Evolutionary conservation across 2,888 invertebrate genomes (phyloP), one percentile per base, ranked within the genome.

Genomic region (Hirtodrosophila histrioides): DNA sequence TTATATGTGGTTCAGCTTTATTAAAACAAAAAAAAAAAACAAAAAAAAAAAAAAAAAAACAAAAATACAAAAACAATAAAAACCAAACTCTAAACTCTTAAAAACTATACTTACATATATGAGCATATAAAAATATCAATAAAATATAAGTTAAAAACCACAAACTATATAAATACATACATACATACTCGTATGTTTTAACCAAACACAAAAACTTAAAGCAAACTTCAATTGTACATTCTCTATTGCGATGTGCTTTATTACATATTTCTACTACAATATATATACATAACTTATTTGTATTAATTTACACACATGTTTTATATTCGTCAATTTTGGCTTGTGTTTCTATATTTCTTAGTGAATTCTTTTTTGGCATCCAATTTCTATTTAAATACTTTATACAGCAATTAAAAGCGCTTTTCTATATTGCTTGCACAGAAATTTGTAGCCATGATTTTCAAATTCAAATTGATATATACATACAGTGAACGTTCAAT

Each of bases 1-100:
- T 91, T 91, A 91, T 91, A 90, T 91, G 91, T 91, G 91, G 91
- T 91, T 91, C 91, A 91, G 91, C 91, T 91, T 91, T 91, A 90
- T 90, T 83, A 64, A 75, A 72, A 58, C 23, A 50, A 45, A 12
- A 40, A 37, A 54, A 67, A 64, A 80, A 80, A 29, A 12, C 41
- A 29, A 51, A 40, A 12, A 40, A 37, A 54, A 67, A 64, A 80
- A 80, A 29, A 17, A 44, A 33, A 51, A 40, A 12, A 40, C 33
- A 57, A 31, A 35, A 46, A 75, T 64, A 67, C 17, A 12, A 40
- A 33, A 57, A 35, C 37, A 46, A 75, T 65, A 67, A 64, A 80
- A 80, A 24, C 24, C 41, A 33, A 51, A 40, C n/a, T 48, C 36
- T 55, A 49, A 67, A 54, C 36, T 63, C 31, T 46, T 46, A 37